Percentiles rank a stretch among this genome's conserved stretches.
These are phyloP conservation scores for human DNA, from an alignment of 2,113 vertebrate species.

Conservation along the genomic window GRCh38 chr13:61051501-61052000, in stretches of 20 bases:
- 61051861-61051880: neutral
- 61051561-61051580: accelerated
- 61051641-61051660: neutral
- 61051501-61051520: neutral
- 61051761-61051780: neutral
- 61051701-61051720: neutral
- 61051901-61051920: neutral
- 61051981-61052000: neutral
- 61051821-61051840: neutral
- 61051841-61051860: neutral
- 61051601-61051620: neutral
- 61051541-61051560: neutral
- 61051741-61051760: neutral
- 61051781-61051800: neutral
- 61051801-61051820: neutral
- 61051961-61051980: neutral
- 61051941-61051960: neutral
- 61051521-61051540: neutral
- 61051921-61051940: neutral
- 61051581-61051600: too few relatives aligned
- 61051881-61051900: neutral
- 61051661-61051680: neutral
- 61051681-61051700: neutral
- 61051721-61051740: neutral
- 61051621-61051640: neutral